Base-by-base conservation (phyloP, 2,888 invertebrate species). In the Troides helena region DNA sequence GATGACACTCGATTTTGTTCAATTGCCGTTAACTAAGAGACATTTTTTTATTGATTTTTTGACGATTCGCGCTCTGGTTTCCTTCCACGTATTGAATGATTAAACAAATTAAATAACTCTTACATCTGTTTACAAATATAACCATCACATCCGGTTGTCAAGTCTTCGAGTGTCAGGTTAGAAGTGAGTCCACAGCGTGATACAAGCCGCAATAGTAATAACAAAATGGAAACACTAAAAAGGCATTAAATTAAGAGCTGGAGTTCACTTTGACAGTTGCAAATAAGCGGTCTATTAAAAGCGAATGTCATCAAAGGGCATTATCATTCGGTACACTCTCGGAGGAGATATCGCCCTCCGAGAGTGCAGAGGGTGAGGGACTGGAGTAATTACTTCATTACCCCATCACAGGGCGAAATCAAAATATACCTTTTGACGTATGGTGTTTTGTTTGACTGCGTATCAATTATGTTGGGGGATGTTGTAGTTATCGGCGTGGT, bases 331-430 rank as follows among this genome's bases (percentile, higher is more conserved):
- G 61, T 60, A 59, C 43, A 59, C 43, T 62, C 63, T 65, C 65
- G 2, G 64, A 69, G 65, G 69, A 69, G 39, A 65, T 57, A 69
- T 65, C 69, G 21, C 69, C 69, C 69, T 65, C 62, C 7, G 62
- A 30, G 68, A n/a, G 61, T 17, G 53, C 36, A 30, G 46, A 63
- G 69, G 69, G 69, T 57, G 69, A 65, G 69, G 69, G 69, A 57
- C n/a, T 39, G 67, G 65, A 71, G 73, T 76, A 76, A 76, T 77
- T 76, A 77, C 76, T 74, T 76, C 76, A 81, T 83, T 81, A 80
- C 78, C 76, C 69, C 61, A 61, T 69, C 61, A 36, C 43, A 56
- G 71, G 73, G 68, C 74, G 75, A 83, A 78, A 79, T 68, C 62
- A 46, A 57, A 65, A 61, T 69, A 53, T 65, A 65, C 69, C 43